Base-by-base conservation (phyloP, 2,797 vertebrate genomes). In the Rhodeus uyekii region DNA sequence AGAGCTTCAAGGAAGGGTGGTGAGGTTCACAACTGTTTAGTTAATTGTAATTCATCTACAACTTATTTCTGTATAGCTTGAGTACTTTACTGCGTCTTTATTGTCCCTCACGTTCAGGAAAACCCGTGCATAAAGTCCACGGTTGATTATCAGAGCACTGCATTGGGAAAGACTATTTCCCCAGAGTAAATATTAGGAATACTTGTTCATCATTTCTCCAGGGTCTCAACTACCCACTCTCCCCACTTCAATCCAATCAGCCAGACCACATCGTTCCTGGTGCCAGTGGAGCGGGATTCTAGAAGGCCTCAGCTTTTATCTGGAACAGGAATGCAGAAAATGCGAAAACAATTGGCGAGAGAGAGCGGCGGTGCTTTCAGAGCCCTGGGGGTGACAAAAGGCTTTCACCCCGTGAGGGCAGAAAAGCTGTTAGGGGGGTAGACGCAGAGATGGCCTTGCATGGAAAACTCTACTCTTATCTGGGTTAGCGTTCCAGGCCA, bases 241-340 rank as follows among this genome's bases (percentile, higher is more conserved):
- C 50, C 64, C 24, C 81, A 50, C 44, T 29, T 75, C 71, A 32
- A 36, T 22, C 63, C 73, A 68, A 69, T 82, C 81, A 82, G 29
- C 16, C 32, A 60, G 67, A 55, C 72, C 78, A 83, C 71, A 19
- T 79, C 63, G 83, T 85, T 87, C 80, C 77, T 84, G 86, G 83
- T 82, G 81, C 85, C 78, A 86, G 76, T 67, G 48, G 32, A 86
- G 85, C 65, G 75, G 64, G 67, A 68, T 78, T 83, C 75, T 77
- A 44, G 79, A 81, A 78, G 81, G 79, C 81, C 76, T 69, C 67
- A 27, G 81, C 79, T 84, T 95, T 95, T 95, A 95, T 95, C 94
- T 93, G 83, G 88, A 91, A 86, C 92, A 94, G 93, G 94, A 95
- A 95, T 95, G 93, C 93, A 94, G 93, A 95, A 94, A 94, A 95